Conservation (phyloP, 2,888 invertebrate genomes). For the Chydorus sphaericus region DNA sequence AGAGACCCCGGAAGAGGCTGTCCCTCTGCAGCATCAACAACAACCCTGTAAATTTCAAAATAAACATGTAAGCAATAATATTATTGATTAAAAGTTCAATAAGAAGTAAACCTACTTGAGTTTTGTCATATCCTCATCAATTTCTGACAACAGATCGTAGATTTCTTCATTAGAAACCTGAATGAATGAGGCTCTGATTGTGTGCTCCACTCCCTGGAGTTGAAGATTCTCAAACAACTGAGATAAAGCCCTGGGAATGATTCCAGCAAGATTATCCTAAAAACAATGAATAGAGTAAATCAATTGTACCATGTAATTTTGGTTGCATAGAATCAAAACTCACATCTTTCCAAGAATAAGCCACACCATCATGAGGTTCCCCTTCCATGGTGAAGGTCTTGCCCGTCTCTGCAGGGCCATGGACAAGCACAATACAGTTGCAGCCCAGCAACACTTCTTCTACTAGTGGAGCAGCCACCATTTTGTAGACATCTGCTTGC, state of each 20-base stretch:
- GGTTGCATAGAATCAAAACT: constrained; percentile 21
- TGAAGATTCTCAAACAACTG: constrained; percentile 81
- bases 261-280: constrained; percentile 73
- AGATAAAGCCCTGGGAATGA: constrained; percentile 78
- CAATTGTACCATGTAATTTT: neutral
- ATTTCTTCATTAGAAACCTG: constrained; percentile 95
- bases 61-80: constrained; percentile 15
- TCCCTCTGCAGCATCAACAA: too few species aligned
- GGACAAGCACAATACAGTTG: constrained; percentile 97
- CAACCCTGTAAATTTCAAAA: too few species aligned
- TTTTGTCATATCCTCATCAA: constrained; percentile 47
- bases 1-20: too few species aligned
- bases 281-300: constrained; percentile 11
- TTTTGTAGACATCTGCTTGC: constrained; percentile 77
- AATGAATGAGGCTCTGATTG: constrained; percentile 79
- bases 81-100: neutral
- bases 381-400: constrained; percentile 98
- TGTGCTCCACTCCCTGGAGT: constrained; percentile 59
- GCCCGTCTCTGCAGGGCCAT: constrained; percentile 83
- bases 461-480: constrained; percentile 75
- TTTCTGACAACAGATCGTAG: constrained; percentile 68
- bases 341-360: constrained; percentile 52
- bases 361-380: constrained; percentile 38
- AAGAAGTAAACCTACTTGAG: constrained; percentile 31
- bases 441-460: constrained; percentile 86